A percentile compares a stretch with the other conserved stretches of the same genome.
phyloP scores from a whole-genome alignment of 1,140 invertebrate species.

The Chelonus insularis region DNA sequence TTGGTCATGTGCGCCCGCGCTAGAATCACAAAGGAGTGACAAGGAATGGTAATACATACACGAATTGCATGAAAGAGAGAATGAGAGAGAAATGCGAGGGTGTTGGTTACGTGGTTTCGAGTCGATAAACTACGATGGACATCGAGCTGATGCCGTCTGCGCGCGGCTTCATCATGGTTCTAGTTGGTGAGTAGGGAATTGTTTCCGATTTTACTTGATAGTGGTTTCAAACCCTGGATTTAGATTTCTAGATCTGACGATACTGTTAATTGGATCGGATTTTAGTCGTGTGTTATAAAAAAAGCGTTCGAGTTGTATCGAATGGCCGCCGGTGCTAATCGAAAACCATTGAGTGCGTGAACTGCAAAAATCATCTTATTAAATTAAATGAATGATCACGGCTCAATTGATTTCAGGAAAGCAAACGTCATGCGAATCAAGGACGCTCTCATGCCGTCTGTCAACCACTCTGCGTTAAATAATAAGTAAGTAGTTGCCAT shows the following conservation, averaged over 20 bases:
- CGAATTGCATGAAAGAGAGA: constrained; percentile 3
- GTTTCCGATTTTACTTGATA: neutral
- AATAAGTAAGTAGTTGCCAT: constrained; percentile 51
- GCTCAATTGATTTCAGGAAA: constrained; percentile 41
- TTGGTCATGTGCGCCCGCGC: neutral
- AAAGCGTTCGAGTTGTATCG: neutral
- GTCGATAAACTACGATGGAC: constrained; percentile 16
- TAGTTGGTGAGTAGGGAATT: constrained; percentile 18
- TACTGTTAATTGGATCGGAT: neutral
- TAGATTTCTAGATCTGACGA: neutral
- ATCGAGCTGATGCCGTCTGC: constrained; percentile 5
- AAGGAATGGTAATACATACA: neutral
- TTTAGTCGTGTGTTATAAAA: neutral
- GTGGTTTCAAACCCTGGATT: neutral
- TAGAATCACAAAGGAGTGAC: neutral
- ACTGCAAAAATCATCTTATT: neutral
- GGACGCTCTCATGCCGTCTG: constrained; percentile 46
- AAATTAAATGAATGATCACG: neutral
- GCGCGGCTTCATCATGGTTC: constrained; percentile 22
- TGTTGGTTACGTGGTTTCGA: constrained; percentile 14
- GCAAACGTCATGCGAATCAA: constrained; percentile 54
- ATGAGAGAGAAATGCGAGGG: constrained; percentile 14
- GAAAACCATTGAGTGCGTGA: neutral
- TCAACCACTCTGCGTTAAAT: constrained; percentile 49
- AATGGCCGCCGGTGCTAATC: neutral